Conservation (phyloP, 1,140 invertebrate genomes). For the Coboldia fuscipes region DNA sequence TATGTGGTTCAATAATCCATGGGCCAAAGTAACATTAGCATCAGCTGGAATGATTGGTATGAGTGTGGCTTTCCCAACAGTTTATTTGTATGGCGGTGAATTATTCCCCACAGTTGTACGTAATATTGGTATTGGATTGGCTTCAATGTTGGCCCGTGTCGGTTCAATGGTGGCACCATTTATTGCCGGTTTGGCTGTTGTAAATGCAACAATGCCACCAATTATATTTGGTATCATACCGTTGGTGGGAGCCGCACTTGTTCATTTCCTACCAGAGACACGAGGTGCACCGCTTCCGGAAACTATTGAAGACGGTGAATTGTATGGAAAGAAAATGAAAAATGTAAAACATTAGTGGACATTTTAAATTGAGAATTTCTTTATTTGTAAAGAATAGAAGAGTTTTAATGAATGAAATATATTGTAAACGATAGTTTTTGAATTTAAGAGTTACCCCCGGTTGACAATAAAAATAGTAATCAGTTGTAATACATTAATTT, state of each 20-base stretch:
- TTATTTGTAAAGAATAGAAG: too few species aligned
- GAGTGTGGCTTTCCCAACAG: conserved; percentile 29
- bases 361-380: too few species aligned
- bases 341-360: too few species aligned
- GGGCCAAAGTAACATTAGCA: conserved; percentile 7
- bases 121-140: conserved; percentile 29
- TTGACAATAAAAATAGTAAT: too few species aligned
- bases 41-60: conserved; percentile 16
- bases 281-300: conserved; percentile 46
- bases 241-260: conserved; percentile 33
- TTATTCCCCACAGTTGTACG: conserved; percentile 33
- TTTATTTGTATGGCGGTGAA: conserved; percentile 33
- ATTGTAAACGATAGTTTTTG: too few species aligned
- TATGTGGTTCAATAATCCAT: not conserved
- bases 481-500: too few species aligned
- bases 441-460: too few species aligned
- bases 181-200: conserved; percentile 21
- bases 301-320: conserved; percentile 54
- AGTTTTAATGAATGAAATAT: too few species aligned
- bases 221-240: conserved; percentile 41
- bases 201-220: conserved; percentile 32
- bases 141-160: conserved; percentile 29
- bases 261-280: conserved; percentile 51
- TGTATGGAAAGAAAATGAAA: conserved; percentile 35
- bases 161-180: conserved; percentile 31